phyloP scores from a whole-genome alignment of 1,140 invertebrate species.

The Tetramorium alpestre region DNA sequence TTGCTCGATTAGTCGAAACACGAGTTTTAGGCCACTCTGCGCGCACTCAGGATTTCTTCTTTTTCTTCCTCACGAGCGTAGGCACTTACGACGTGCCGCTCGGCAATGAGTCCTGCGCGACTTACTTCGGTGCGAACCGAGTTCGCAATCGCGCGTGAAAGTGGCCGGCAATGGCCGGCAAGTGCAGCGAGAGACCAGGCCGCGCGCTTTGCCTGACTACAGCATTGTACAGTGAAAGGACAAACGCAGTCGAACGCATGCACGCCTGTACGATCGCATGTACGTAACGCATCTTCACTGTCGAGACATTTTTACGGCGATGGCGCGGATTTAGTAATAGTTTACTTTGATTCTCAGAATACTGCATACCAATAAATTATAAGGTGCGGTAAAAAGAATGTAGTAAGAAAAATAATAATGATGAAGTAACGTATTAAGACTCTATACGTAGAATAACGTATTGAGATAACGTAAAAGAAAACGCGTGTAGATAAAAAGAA shows the following conservation, averaged over 20 bases:
- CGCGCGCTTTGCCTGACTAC: constrained; percentile 18
- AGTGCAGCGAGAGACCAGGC: constrained; percentile 41
- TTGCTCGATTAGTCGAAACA: background rate
- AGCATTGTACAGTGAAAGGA: constrained; percentile 69
- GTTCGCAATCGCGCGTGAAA: constrained; percentile 75
- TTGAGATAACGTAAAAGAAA: background rate
- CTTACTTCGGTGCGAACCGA: constrained; percentile 23
- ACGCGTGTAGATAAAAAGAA: background rate
- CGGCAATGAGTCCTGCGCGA: constrained; percentile 20
- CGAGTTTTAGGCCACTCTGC: background rate
- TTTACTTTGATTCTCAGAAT: background rate
- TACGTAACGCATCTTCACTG: constrained; percentile 40
- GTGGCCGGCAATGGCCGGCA: constrained; percentile 56
- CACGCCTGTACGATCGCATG: constrained; percentile 28
- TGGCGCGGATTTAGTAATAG: background rate
- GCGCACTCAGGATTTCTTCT: background rate
- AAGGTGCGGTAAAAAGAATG: background rate
- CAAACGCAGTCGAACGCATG: constrained; percentile 45
- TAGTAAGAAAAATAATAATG: background rate
- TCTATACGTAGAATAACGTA: too few relatives aligned
- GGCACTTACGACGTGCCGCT: background rate
- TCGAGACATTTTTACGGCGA: background rate
- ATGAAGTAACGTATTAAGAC: background rate
- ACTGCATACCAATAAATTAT: background rate
- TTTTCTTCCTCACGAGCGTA: background rate